phyloP scores from a whole-genome alignment of 2,888 invertebrate species.

The Mayetiola destructor region DNA sequence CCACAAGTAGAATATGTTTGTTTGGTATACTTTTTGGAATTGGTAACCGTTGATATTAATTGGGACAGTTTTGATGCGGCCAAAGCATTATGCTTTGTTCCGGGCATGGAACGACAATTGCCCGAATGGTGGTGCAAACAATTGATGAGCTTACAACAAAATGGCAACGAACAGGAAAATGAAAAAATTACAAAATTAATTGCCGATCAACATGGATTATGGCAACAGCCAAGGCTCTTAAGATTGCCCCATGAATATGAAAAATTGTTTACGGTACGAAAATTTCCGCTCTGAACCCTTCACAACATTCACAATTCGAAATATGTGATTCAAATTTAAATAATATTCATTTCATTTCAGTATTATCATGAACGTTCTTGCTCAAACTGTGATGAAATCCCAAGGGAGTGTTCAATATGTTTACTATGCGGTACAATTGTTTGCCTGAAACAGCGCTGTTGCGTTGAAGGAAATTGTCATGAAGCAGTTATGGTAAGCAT shows the following conservation, averaged over 20 bases:
- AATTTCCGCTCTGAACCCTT: too few species aligned
- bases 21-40: conserved; percentile 62
- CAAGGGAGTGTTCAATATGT: conserved; percentile 83
- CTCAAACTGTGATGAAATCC: conserved; percentile 74
- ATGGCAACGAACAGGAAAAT: conserved; percentile 27
- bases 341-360: conserved; percentile 32
- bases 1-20: conserved; percentile 60
- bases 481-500: conserved; percentile 63
- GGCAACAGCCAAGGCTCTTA: conserved; percentile 71
- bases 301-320: neutral
- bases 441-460: conserved; percentile 79
- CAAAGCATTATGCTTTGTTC: conserved; percentile 46
- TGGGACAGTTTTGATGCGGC: conserved; percentile 51
- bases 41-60: conserved; percentile 51
- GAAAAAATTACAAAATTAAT: conserved; percentile 44
- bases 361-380: conserved; percentile 86
- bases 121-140: conserved; percentile 56
- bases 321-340: conserved; percentile 1
- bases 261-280: conserved; percentile 61
- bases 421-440: conserved; percentile 85
- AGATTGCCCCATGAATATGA: conserved; percentile 83
- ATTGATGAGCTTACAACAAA: conserved; percentile 36
- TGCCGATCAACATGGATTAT: conserved; percentile 57
- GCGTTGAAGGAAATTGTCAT: conserved; percentile 65
- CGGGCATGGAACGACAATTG: conserved; percentile 38